Base-by-base conservation (phyloP, 2,888 invertebrate species). In the Lottia scabra region DNA sequence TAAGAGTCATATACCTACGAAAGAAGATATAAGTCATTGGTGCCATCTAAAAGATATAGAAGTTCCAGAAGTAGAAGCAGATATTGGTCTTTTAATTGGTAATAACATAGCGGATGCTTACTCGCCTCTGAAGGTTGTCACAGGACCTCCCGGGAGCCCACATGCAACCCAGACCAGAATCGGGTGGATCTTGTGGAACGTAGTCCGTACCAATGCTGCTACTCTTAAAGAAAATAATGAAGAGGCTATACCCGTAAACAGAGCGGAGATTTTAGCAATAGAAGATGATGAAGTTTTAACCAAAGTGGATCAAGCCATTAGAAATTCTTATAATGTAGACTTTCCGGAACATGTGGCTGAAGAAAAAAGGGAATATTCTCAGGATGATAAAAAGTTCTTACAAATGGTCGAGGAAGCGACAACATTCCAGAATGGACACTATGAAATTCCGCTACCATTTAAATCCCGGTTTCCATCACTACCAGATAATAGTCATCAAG, bases 161-260 rank as follows among this genome's bases (percentile, higher is more conserved):
- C 72, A 72, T 72, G 72, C 68, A 10, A 44, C 63, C 6, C 70
- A 43, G 26, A 70, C 72, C 12, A 13, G 19, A 12, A 23, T 72
- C 8, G 69, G 72, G 23, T 72, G 72, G 72, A 43, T 72, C 5
- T 46, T 70, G 13, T 72, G 72, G 72, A 72, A 72, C 38, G 27
- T 71, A 8, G 45, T 46, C 46, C 12, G 16, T 15, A 16, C 13
- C 16, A 12, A 46, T 15, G 16, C 46, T 15, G 16, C 13, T 46
- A 12, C 12, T 46, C 12, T 16, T 46, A 46, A 16, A 15, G 12
- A 46, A 12, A 46, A 12, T 15, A 46, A 16, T 46, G 13, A 23
- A 26, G 43, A 26, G 13, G 13, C n/a, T 16, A 13, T 12, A 16
- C 30, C 23, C 43, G 46, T 46, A 12, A 46, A 46, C 46, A n/a